Evolutionary conservation across 1,140 invertebrate species (phyloP), one percentile per base, ranked within the genome.

Genomic region (Drosophila arizonae): DNA sequence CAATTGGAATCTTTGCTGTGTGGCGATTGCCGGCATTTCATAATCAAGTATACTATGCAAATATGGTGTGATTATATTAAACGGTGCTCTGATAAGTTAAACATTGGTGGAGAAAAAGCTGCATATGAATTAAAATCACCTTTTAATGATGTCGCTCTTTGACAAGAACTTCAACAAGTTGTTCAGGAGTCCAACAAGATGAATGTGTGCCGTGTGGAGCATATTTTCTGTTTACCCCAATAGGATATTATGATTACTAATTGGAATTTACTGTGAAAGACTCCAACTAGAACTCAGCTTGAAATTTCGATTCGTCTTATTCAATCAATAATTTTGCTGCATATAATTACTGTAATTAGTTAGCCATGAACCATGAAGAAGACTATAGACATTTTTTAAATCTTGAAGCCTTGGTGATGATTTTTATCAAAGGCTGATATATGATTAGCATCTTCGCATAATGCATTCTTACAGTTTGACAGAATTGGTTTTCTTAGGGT

Each of bases 1-100:
- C 17, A 62, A 61, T 69, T 69, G 26, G 28, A 21, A 26, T 10
- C 17, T 10, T 11, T 11, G 9, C 1, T 24, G 1, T 24, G 36
- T 24, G n/a, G 9, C 48, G 39, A 33, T 33, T 57, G 46, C 69
- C 69, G 69, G 69, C 69, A 51, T 65, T 65, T 71, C 36, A 45
- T 58, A 64, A 70, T 69, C 52, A 45, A 26, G 39, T 21, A 33
- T 52, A 45, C 30, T 26, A n/a, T 46, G 6, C 41, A 33, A 46
- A 36, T 46, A 17, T 48, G 21, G 17, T 28, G 41, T 24, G 41
- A 9, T 15, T 36, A 45, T 41, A 9, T 48, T 4, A 15, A 15
- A 36, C 21, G 41, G 21, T 6, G 46, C 17, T 4, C 41, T 30
- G 13, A 15, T 57, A 56, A 48, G 21, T 10, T 0, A 33, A 6